Conservation (phyloP, 2,113 vertebrate species). For the Nyctibius bracteatus region DNA sequence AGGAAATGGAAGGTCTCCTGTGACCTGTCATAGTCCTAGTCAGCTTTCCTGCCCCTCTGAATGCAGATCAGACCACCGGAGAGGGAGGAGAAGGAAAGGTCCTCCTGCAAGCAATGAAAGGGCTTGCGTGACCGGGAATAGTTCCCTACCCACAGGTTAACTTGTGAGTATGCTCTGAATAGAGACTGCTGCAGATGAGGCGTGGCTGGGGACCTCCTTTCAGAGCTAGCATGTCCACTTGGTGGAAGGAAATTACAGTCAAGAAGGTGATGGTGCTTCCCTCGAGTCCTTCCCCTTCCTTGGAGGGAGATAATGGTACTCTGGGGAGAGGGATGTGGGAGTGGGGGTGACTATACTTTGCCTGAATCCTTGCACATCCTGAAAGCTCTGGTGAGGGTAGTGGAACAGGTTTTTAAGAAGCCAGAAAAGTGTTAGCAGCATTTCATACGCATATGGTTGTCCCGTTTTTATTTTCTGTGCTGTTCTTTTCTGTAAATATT, state of each 20-base stretch:
- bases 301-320: not conserved
- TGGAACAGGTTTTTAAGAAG: slow-evolving; percentile 1
- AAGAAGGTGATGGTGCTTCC: not conserved
- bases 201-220: not conserved
- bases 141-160: slow-evolving; percentile 24
- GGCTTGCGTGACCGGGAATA: not conserved
- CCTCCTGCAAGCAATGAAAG: not conserved
- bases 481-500: slow-evolving; percentile 62
- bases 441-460: slow-evolving; percentile 33
- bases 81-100: not conserved
- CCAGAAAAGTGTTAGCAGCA: not conserved
- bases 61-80: not conserved
- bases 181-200: not conserved
- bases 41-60: slow-evolving; percentile 18
- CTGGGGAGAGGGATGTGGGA: not conserved
- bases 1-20: slow-evolving; percentile 97
- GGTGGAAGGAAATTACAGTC: not conserved
- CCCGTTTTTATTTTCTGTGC: slow-evolving; percentile 39
- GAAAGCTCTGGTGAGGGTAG: slow-evolving; percentile 21
- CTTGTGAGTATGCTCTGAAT: not conserved
- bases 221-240: not conserved
- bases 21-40: slow-evolving; percentile 34
- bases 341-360: not conserved
- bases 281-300: not conserved
- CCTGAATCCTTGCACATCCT: not conserved